Evolutionary conservation across 2,888 invertebrate genomes (phyloP).

Genomic region (Bugula neritina): DNA sequence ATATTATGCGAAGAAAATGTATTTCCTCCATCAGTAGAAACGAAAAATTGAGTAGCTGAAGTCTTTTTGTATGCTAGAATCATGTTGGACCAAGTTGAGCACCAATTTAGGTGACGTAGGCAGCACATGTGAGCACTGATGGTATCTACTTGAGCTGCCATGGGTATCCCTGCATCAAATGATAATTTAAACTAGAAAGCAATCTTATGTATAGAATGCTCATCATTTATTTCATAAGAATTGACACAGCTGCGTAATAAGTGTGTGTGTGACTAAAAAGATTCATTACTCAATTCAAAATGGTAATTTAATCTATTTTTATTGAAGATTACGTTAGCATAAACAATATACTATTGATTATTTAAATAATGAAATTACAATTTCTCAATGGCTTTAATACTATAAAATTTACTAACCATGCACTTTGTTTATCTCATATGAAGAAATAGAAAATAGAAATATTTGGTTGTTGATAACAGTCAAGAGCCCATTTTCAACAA

Average conservation of each 20-base stretch:
- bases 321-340: no score
- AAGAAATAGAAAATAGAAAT: neutral
- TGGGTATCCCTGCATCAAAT: neutral
- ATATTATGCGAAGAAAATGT: neutral
- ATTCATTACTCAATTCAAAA: no score
- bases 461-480: neutral
- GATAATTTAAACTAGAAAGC: no score
- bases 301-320: no score
- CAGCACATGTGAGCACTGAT: neutral
- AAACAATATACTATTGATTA: no score
- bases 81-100: neutral
- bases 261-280: no score
- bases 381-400: no score
- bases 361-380: no score
- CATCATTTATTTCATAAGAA: no score
- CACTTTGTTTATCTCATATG: neutral
- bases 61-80: neutral
- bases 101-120: neutral
- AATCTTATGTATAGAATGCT: no score
- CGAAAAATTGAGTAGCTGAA: neutral
- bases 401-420: neutral
- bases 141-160: neutral
- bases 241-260: no score
- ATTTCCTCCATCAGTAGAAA: neutral
- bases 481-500: neutral